phyloP scores from a whole-genome alignment of 2,888 invertebrate genomes.

The Thysanoteuthis rhombus region DNA sequence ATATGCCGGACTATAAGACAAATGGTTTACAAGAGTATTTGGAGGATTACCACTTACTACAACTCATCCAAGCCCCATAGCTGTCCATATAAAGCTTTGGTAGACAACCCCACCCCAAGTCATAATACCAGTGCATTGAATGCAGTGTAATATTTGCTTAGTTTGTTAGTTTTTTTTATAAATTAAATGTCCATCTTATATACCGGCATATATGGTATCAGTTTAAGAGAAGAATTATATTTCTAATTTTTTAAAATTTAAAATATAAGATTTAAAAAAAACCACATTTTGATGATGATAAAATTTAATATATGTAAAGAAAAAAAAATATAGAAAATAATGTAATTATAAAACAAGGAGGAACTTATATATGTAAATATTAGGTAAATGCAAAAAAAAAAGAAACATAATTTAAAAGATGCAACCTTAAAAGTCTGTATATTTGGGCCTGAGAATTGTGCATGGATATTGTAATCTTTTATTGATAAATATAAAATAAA shows the following conservation, averaged over 20 bases:
- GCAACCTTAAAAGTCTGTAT: neutral
- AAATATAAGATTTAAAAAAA: neutral
- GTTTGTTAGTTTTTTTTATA: too few species aligned
- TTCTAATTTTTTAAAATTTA: neutral
- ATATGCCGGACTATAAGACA: too few species aligned
- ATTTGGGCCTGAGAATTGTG: neutral
- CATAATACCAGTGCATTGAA: too few species aligned
- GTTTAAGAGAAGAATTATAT: neutral
- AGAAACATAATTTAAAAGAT: neutral
- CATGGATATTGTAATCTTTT: neutral
- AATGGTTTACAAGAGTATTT: too few species aligned
- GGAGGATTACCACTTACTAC: too few species aligned
- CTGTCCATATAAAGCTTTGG: too few species aligned
- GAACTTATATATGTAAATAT: neutral
- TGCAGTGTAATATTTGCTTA: too few species aligned
- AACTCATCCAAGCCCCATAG: too few species aligned
- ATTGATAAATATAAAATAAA: neutral
- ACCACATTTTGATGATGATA: neutral
- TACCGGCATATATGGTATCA: too few species aligned
- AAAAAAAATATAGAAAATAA: neutral
- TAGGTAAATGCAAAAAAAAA: neutral
- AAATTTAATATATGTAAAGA: neutral
- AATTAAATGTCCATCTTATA: too few species aligned
- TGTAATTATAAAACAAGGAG: neutral
- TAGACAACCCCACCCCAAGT: too few species aligned